These are phyloP conservation scores for Zeugodacus cucurbitae DNA, from an alignment of 1,140 invertebrate species.

Conservation along the genomic window DNA sequence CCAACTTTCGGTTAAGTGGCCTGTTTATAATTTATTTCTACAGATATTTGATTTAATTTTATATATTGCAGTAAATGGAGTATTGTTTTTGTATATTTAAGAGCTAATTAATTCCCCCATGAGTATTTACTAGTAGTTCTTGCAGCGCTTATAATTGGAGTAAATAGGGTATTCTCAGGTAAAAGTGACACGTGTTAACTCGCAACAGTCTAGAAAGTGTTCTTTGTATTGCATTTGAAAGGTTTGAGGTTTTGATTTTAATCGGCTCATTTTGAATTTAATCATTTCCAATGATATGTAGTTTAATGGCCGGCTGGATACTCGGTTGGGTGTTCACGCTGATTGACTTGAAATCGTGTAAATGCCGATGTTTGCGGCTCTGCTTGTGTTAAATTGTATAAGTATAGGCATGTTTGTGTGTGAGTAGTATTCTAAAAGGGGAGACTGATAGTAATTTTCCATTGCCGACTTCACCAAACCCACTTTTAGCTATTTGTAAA, in stretches of 20 bases:
- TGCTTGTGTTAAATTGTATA: neutral
- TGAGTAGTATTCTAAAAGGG: neutral
- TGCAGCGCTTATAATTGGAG: neutral
- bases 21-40: neutral
- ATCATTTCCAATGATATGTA: no score
- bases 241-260: no score
- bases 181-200: neutral
- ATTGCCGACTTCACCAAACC: neutral
- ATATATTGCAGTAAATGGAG: neutral
- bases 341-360: neutral
- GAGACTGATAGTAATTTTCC: slow-evolving; percentile 21
- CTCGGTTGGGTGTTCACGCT: neutral
- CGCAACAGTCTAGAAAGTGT: neutral
- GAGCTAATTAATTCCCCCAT: neutral
- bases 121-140: neutral
- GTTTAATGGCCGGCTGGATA: neutral
- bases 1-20: neutral
- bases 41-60: neutral
- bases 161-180: neutral
- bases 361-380: neutral
- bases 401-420: neutral
- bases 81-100: neutral
- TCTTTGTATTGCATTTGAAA: no score
- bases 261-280: no score
- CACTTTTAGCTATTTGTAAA: neutral